Percentiles rank a stretch among this genome's conserved stretches.
phyloP scores from a whole-genome alignment of 2,113 vertebrate genomes.

The Romanogobio albipinnatus region DNA sequence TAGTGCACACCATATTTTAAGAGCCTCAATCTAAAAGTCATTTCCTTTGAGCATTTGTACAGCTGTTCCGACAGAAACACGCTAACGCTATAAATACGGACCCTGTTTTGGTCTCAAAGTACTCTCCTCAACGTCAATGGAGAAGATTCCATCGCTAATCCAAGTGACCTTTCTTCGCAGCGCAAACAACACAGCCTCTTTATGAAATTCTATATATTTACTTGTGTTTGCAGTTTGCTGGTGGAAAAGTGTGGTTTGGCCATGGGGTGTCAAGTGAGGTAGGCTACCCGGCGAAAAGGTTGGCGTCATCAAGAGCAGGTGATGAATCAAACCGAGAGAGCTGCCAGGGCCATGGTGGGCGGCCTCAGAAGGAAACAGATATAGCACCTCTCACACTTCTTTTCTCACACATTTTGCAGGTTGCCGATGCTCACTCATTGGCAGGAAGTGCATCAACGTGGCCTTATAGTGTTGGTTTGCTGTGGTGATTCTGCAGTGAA shows the following conservation, averaged over 20 bases:
- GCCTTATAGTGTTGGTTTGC: slow-evolving; percentile 46
- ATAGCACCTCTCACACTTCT: slow-evolving; percentile 40
- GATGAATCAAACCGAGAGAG: slow-evolving; percentile 57
- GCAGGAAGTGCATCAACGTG: slow-evolving; percentile 56
- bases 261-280: slow-evolving; percentile 3
- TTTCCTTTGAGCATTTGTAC: slow-evolving; percentile 38
- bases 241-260: slow-evolving; percentile 11
- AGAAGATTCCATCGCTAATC: slow-evolving; percentile 26
- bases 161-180: not conserved
- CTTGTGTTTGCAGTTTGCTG: not conserved
- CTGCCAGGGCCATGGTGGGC: slow-evolving; percentile 23
- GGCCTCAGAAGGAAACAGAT: slow-evolving; percentile 39
- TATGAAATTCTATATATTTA: slow-evolving; percentile 19
- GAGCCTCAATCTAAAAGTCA: slow-evolving; percentile 7
- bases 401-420: slow-evolving; percentile 47
- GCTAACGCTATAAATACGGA: not conserved
- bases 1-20: slow-evolving; percentile 14
- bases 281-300: slow-evolving; percentile 10
- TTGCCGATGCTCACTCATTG: slow-evolving; percentile 35
- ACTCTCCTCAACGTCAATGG: not conserved
- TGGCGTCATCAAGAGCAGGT: slow-evolving; percentile 43
- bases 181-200: slow-evolving; percentile 14
- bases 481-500: not conserved
- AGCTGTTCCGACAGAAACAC: slow-evolving; percentile 30
- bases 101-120: not conserved